Percentiles rank a stretch among this genome's conserved stretches.
Conservation (phyloP, 2,888 invertebrate species). For the Hybos culiciformis region DNA sequence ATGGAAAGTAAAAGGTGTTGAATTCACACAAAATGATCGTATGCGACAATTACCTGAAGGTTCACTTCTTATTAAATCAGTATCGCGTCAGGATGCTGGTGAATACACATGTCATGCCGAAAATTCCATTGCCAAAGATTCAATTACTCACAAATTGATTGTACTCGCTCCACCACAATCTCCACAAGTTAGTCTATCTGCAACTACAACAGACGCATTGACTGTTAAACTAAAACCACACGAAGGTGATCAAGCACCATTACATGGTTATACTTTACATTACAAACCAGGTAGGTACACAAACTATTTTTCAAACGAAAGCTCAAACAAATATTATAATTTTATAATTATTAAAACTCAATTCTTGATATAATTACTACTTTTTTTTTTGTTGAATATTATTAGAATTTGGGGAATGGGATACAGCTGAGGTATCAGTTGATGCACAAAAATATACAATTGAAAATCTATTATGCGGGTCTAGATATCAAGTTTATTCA, state of each 20-base stretch:
- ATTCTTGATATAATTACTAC: neutral
- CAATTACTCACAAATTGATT: slow-evolving; percentile 76
- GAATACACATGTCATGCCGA: slow-evolving; percentile 90
- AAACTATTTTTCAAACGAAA: neutral
- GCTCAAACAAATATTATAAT: no score
- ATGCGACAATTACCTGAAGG: slow-evolving; percentile 79
- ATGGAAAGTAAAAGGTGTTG: slow-evolving; percentile 76
- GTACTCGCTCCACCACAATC: slow-evolving; percentile 66
- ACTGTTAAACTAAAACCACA: slow-evolving; percentile 59
- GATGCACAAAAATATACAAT: slow-evolving; percentile 71
- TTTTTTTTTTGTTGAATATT: slow-evolving; percentile 1
- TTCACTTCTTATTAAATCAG: slow-evolving; percentile 77
- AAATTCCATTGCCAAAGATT: slow-evolving; percentile 84
- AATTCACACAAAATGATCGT: slow-evolving; percentile 66
- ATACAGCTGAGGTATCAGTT: slow-evolving; percentile 66
- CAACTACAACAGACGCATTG: slow-evolving; percentile 61
- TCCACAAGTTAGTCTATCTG: slow-evolving; percentile 56
- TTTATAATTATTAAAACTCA: no score
- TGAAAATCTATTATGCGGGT: slow-evolving; percentile 81
- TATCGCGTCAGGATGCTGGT: slow-evolving; percentile 79
- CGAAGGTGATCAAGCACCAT: slow-evolving; percentile 69
- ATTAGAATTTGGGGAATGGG: slow-evolving; percentile 83
- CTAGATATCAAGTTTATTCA: slow-evolving; percentile 84
- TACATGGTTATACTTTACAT: slow-evolving; percentile 82
- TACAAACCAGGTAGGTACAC: slow-evolving; percentile 54